phyloP scores from a whole-genome alignment of 2,888 invertebrate genomes.

The Zaprionus lineosus region DNA sequence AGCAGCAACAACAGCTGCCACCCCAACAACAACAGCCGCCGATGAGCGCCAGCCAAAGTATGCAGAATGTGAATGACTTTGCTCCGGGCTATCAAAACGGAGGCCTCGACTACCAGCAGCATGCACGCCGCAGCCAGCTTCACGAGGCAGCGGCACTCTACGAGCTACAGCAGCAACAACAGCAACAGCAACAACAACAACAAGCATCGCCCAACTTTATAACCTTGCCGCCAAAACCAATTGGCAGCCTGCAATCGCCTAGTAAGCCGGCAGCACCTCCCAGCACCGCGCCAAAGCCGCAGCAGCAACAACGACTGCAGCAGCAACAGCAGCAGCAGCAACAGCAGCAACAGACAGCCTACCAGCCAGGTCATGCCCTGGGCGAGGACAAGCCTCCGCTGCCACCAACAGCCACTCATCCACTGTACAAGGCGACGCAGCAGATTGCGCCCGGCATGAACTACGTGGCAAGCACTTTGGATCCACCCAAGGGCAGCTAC shows the following conservation, averaged over 20 bases:
- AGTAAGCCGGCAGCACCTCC: slow-evolving; percentile 81
- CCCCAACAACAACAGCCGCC: slow-evolving; percentile 42
- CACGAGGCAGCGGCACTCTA: slow-evolving; percentile 86
- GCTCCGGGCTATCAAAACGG: slow-evolving; percentile 67
- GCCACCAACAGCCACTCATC: slow-evolving; percentile 88
- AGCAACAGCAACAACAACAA: slow-evolving; percentile 61
- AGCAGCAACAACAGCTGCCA: slow-evolving; percentile 55
- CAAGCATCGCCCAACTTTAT: slow-evolving; percentile 82
- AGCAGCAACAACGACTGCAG: slow-evolving; percentile 52
- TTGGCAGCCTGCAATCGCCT: slow-evolving; percentile 67
- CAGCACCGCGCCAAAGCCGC: slow-evolving; percentile 65
- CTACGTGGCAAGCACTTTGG: slow-evolving; percentile 89
- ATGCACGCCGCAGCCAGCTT: slow-evolving; percentile 71
- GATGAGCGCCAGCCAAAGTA: slow-evolving; percentile 82
- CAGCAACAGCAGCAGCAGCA: slow-evolving; percentile 40
- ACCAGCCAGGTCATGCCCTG: slow-evolving; percentile 40
- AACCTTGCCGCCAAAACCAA: slow-evolving; percentile 76
- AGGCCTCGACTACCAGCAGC: slow-evolving; percentile 60
- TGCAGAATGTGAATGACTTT: slow-evolving; percentile 82
- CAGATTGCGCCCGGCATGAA: slow-evolving; percentile 78
- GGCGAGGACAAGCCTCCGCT: slow-evolving; percentile 85
- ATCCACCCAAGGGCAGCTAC: slow-evolving; percentile 89
- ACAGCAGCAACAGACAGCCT: slow-evolving; percentile 45
- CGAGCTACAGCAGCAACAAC: slow-evolving; percentile 55
- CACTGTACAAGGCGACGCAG: slow-evolving; percentile 84